Evolutionary conservation across 2,888 invertebrate genomes (phyloP), one percentile per base, ranked within the genome.

Genomic region (Nemoura dubitans): DNA sequence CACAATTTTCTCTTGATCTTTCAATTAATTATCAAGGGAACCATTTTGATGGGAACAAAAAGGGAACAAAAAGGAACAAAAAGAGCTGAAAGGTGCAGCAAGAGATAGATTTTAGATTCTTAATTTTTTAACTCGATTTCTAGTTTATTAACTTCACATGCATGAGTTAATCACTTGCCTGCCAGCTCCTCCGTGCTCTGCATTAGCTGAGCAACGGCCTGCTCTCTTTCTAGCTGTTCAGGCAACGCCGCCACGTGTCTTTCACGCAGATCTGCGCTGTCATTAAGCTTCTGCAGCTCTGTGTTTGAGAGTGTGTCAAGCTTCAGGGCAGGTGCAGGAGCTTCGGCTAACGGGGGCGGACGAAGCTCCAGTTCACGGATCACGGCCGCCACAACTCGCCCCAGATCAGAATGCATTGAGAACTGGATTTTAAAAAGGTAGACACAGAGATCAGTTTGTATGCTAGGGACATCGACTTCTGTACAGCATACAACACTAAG

Each of bases 371-470:
- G 96, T 91, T 97, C 96, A 86, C 96, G 92, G 88, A 95, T 95
- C 83, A 96, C 95, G 27, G 95, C 96, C 91, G 96, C 96, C 0
- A 96, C 96, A 1, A 97, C 95, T 87, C 96, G 93, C 0, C 96
- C 96, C 88, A 97, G 92, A 91, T 97, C 97, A 0, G 96, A 96
- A 91, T 96, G 96, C 78, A 94, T 92, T 26, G 96, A 95, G 90
- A 95, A 96, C 94, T 95, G 89, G 90, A 89, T 89, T n/a, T n/a
- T n/a, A n/a, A n/a, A n/a, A n/a, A n/a, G n/a, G n/a, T n/a, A n/a
- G n/a, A n/a, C n/a, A n/a, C n/a, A n/a, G n/a, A n/a, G n/a, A n/a
- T n/a, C n/a, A n/a, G n/a, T n/a, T n/a, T n/a, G 77, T 30, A 21
- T 43, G 25, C 25, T 7, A 14, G 27, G 59, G 42, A 21, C 82